Base-by-base conservation (phyloP, 2,113 vertebrate species). In the Protobothrops mucrosquamatus region DNA sequence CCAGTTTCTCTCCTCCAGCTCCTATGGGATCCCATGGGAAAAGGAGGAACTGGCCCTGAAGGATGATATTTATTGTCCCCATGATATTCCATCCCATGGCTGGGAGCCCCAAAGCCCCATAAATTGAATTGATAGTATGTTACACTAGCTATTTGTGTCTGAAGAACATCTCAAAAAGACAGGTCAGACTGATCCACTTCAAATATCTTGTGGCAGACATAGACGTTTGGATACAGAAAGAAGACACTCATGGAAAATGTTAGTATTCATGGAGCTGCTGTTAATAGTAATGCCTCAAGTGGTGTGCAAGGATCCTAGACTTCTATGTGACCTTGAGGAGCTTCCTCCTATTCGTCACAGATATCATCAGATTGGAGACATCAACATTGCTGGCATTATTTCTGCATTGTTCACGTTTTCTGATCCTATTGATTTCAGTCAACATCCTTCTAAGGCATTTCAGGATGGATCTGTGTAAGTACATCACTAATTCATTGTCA, bases 291-390 rank as follows among this genome's bases (percentile, higher is more conserved):
- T 74, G n/a, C 14, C n/a, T 34, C 64, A 34, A 7, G n/a, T 34
- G n/a, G 1, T 18, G 12, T 74, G 14, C n/a, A 2, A 18, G 1
- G 0, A 74, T 34, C n/a, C 64, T 34, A 15, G 2, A 14, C 5
- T 74, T 74, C 64, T 18, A 34, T 74, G n/a, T 74, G 64, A 34
- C 2, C n/a, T 34, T 74, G 4, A 34, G 0, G n/a, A 74, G 14
- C 14, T 14, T 74, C 12, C 18, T 74, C 64, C n/a, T 34, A 69
- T 69, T 15, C 29, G 0, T 34, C n/a, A 74, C n/a, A 34, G 14
- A 0, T 74, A 74, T 74, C 14, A 74, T 34, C 64, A 34, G 0
- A 14, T 34, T 74, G 64, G n/a, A 1, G 14, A 74, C n/a, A 34
- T 74, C n/a, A 74, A 74, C n/a, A 34, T 34, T 2, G 64, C 64